A percentile compares a stretch with the other conserved stretches of the same genome.
phyloP scores from a whole-genome alignment of 2,888 invertebrate genomes.

The Caenorhabditis doughertyi region DNA sequence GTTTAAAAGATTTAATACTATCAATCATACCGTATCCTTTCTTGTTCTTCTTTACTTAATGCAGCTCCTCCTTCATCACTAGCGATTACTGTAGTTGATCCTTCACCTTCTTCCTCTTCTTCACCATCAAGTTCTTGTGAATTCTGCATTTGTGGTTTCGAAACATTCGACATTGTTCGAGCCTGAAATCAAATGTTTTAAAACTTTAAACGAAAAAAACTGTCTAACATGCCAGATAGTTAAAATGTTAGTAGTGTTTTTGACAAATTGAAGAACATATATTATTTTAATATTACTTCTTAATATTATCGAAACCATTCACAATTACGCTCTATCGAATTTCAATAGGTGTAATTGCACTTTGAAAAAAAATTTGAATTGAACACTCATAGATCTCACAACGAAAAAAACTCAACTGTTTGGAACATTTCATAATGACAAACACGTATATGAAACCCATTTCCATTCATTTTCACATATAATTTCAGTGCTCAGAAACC shows the following conservation, averaged over 20 bases:
- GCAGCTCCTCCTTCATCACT: conserved; percentile 49
- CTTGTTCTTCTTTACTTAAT: conserved; percentile 81
- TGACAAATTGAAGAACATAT: background rate
- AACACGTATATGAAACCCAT: conserved; percentile 2
- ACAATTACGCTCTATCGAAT: no score
- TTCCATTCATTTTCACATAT: conserved; percentile 17
- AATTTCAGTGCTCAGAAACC: conserved; percentile 44
- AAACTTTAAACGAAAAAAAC: background rate
- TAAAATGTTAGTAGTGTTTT: conserved; percentile 18
- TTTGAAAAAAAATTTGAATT: no score
- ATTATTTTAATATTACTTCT: no score
- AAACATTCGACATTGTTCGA: conserved; percentile 68
- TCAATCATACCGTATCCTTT: conserved; percentile 47
- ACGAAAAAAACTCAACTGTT: conserved; percentile 8
- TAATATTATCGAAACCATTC: no score
- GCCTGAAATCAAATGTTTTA: conserved; percentile 52
- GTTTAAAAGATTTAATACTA: background rate
- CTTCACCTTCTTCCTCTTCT: conserved; percentile 74
- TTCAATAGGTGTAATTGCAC: no score
- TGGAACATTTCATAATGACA: conserved; percentile 2
- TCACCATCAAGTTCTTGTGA: conserved; percentile 82
- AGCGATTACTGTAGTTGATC: conserved; percentile 57
- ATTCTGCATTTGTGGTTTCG: conserved; percentile 74
- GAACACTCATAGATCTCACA: background rate
- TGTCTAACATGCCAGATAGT: conserved; percentile 22